These are phyloP conservation scores for Solea senegalensis DNA, from an alignment of 2,113 vertebrate species.

Conservation along the genomic window DNA sequence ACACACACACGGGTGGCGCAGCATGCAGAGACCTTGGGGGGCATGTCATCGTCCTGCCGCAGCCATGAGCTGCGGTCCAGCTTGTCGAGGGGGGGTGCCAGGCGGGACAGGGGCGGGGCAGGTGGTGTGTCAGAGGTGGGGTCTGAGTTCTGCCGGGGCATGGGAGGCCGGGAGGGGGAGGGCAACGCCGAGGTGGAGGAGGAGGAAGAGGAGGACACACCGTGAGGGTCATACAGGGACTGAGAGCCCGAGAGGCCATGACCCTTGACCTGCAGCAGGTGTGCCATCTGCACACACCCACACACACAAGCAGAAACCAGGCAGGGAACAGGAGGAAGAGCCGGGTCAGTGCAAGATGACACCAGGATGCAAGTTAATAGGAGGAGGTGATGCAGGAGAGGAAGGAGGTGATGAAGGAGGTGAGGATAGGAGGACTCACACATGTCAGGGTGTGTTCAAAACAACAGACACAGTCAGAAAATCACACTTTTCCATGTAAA, in stretches of 20 bases:
- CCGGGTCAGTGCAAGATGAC: conserved; percentile 27
- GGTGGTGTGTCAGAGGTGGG: conserved; percentile 98
- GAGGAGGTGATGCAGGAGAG: conserved; percentile 13
- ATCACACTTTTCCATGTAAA: no score
- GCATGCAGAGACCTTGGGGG: conserved; percentile 90
- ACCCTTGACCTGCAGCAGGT: conserved; percentile 96
- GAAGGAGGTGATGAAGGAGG: conserved; percentile 13
- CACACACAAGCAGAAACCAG: conserved; percentile 47
- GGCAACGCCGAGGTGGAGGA: conserved; percentile 94
- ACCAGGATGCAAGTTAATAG: conserved; percentile 1
- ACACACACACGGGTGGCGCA: conserved; percentile 14
- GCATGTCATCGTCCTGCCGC: conserved; percentile 97
- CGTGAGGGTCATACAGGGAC: conserved; percentile 96
- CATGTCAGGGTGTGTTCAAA: conserved; percentile 17
- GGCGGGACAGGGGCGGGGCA: conserved; percentile 90
- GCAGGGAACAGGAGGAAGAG: conserved; percentile 48
- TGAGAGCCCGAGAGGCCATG: conserved; percentile 97
- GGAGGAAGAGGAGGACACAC: conserved; percentile 92
- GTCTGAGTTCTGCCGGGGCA: conserved; percentile 99
- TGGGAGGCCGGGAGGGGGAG: conserved; percentile 93
- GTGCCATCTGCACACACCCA: conserved; percentile 83
- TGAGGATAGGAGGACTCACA: conserved; percentile 13
- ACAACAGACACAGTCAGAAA: no score
- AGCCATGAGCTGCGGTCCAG: conserved; percentile 97
- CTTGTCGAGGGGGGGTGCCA: conserved; percentile 87